These are phyloP conservation scores for Trichosurus vulpecula DNA, from an alignment of 2,797 vertebrate species.

Conservation along the genomic window DNA sequence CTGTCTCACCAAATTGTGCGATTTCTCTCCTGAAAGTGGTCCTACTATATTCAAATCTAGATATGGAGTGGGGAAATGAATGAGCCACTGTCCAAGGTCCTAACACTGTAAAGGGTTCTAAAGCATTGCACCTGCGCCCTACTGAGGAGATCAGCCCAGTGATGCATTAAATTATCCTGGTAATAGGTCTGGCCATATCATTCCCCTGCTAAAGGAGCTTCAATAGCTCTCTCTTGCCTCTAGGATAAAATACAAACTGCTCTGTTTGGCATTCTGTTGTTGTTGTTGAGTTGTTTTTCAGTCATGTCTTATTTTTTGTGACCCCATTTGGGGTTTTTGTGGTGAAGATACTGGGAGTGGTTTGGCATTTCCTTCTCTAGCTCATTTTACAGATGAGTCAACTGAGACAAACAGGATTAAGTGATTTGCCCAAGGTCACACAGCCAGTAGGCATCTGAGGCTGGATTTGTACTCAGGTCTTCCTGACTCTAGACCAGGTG, in stretches of 20 bases:
- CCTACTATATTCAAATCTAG: neutral
- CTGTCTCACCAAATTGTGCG: neutral
- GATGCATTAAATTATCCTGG: neutral
- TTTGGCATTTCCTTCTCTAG: neutral
- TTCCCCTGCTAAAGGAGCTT: neutral
- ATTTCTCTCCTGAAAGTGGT: neutral
- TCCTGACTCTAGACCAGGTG: neutral
- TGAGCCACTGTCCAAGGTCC: neutral
- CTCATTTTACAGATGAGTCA: neutral
- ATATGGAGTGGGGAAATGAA: neutral
- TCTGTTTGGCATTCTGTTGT: neutral
- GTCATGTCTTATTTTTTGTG: neutral
- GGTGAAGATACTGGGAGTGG: neutral
- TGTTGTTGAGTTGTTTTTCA: neutral
- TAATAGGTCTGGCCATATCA: neutral
- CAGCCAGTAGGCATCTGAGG: neutral
- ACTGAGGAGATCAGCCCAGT: neutral
- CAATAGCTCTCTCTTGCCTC: neutral
- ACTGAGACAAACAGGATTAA: neutral
- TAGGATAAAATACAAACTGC: neutral
- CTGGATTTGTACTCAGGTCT: neutral
- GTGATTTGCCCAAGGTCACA: neutral
- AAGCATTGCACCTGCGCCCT: neutral
- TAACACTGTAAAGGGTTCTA: neutral
- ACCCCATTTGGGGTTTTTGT: neutral